Base-by-base conservation (phyloP, 1,140 invertebrate species). In the Paralvinella palmiformis region DNA sequence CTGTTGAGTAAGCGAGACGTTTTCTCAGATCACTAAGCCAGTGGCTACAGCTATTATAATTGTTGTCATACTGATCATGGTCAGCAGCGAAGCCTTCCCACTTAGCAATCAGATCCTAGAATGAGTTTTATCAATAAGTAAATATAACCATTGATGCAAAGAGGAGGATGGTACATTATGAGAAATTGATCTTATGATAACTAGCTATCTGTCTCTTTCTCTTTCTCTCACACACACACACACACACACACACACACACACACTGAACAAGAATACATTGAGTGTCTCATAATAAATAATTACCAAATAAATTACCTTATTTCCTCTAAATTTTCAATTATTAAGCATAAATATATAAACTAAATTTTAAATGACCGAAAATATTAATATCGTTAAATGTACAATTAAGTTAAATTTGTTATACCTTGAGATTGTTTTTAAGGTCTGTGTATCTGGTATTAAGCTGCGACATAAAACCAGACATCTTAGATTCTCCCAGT, bases 81-180 rank as follows among this genome's bases (percentile, higher is more conserved):
- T 96, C 93, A 68, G 88, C 86, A 0, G 91, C 88, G 77, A 89
- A 93, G 37, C 88, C 85, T 71, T 90, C 87, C 77, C 94, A 95
- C 68, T 88, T 73, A 17, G 65, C 64, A 15, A 81, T 77, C 53
- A 76, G 48, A 64, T 82, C 81, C 76, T 81, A 59, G 13, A 70
- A 36, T n/a, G 52, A 62, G n/a, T n/a, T 64, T 27, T 6, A 62
- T 48, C 27, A 35, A 58, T 35, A 10, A 24, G 37, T 15, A 65
- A 58, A 37, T 41, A 53, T 27, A 44, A 44, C 37, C n/a, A 44
- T n/a, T n/a, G n/a, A n/a, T n/a, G 55, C 13, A 33, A 24, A 53
- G 50, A 53, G 24, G 50, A 53, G 50, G 24, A 53, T 10, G 24
- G 7, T 13, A 50, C 5, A 36, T n/a, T 15, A 17, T 10, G 31